phyloP scores from a whole-genome alignment of 2,888 invertebrate genomes.

The Elmis aenea region DNA sequence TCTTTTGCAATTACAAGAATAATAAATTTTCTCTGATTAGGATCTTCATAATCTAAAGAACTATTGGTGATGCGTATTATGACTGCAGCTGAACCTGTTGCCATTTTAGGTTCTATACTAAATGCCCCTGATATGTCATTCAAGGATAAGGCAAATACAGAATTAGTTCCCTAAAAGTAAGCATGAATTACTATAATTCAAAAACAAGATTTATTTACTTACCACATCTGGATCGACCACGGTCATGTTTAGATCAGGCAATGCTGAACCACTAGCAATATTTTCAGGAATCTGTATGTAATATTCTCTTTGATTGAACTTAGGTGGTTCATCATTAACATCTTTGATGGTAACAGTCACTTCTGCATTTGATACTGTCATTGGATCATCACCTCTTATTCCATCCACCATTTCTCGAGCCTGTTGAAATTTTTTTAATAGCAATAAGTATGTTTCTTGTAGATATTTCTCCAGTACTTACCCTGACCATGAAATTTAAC shows the following conservation, averaged over 20 bases:
- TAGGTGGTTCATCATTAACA: conserved; percentile 84
- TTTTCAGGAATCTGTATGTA: conserved; percentile 77
- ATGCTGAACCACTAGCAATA: conserved; percentile 71
- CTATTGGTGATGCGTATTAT: conserved; percentile 76
- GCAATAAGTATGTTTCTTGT: not conserved
- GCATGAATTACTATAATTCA: conserved; percentile 9
- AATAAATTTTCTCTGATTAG: conserved; percentile 86
- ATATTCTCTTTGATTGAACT: conserved; percentile 78
- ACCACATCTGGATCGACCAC: conserved; percentile 84
- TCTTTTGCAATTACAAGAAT: conserved; percentile 83
- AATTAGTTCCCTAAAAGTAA: conserved; percentile 67
- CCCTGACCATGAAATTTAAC: conserved; percentile 68
- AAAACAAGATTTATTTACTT: conserved; percentile 36
- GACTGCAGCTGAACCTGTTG: conserved; percentile 75
- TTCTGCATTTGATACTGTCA: conserved; percentile 65
- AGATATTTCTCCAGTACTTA: conserved; percentile 45
- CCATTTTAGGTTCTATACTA: conserved; percentile 74
- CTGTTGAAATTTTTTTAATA: conserved; percentile 39
- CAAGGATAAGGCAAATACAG: conserved; percentile 72
- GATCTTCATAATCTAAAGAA: conserved; percentile 83
- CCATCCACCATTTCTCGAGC: conserved; percentile 77
- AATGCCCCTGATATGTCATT: conserved; percentile 79
- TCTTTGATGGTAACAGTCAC: conserved; percentile 81
- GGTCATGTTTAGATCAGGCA: conserved; percentile 78
- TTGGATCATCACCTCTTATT: conserved; percentile 59